These are phyloP conservation scores for Hirundichthys speculiger DNA, from an alignment of 2,113 vertebrate genomes.

Conservation along the genomic window DNA sequence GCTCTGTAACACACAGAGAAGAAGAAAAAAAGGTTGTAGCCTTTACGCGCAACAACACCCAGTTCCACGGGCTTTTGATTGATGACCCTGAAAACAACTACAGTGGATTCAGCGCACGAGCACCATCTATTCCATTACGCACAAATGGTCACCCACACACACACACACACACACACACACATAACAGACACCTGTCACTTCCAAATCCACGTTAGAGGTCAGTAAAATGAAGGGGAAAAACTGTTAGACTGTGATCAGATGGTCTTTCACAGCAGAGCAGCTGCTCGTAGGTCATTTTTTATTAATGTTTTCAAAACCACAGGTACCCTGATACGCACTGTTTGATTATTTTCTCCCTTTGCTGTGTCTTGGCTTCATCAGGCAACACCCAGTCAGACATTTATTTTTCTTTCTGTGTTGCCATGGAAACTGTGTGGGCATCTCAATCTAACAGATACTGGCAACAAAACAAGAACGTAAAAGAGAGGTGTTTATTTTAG, in stretches of 20 bases:
- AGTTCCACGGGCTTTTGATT: constrained; percentile 19
- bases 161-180: not conserved
- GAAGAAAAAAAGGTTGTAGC: constrained; percentile 39
- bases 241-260: constrained; percentile 29
- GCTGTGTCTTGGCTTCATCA: constrained; percentile 28
- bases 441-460: constrained; percentile 66
- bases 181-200: constrained; percentile 2
- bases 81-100: constrained; percentile 41
- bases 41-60: constrained; percentile 28
- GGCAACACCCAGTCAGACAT: constrained; percentile 41
- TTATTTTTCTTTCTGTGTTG: constrained; percentile 49
- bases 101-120: not conserved
- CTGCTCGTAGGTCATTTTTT: constrained; percentile 20
- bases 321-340: not conserved
- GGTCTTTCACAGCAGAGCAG: constrained; percentile 21
- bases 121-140: not conserved
- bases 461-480: constrained; percentile 47
- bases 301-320: constrained; percentile 32
- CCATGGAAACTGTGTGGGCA: constrained; percentile 78
- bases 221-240: constrained; percentile 18
- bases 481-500: constrained; percentile 30
- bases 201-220: constrained; percentile 11
- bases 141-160: not conserved
- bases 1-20: constrained; percentile 12
- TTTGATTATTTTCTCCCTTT: constrained; percentile 7